Evolutionary conservation across 2,797 vertebrate genomes (phyloP), one percentile per base, ranked within the genome.

Genomic region (Notoglanidium macrostoma): DNA sequence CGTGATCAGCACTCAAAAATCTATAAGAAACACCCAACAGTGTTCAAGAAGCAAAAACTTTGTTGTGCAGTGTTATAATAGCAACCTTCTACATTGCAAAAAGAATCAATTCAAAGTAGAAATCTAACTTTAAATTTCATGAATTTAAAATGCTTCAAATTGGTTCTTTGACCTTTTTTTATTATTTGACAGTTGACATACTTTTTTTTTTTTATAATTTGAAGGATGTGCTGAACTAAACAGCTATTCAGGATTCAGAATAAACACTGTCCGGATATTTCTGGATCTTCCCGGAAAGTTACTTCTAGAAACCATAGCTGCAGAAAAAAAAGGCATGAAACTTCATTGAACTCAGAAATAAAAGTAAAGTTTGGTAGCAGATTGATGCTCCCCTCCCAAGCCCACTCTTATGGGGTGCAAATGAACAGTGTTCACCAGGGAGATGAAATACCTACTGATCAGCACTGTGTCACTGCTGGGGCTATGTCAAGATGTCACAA

Each of bases 321-420:
- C 35, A 3, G 35, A 40, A 40, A 40, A 40, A 40, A 40, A 40
- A 40, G 35, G 35, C 35, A 40, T 40, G 35, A 40, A 40, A 93
- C 93, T 94, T 94, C 91, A 94, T 93, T 68, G 46, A 86, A 86
- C 83, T 86, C 85, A 61, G 67, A 59, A 89, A 89, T 68, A 88
- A 90, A 90, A 90, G 89, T 89, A 84, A 90, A 90, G 87, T 91
- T 91, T 88, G 88, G 72, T 84, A 90, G 89, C 89, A 90, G 88
- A 89, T 91, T 90, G 85, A 74, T 84, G 83, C 86, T 91, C 79
- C 83, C 86, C 85, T 90, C 82, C 84, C 57, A 77, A 88, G 94
- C 91, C 91, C 82, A 94, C 93, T 92, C 92, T 93, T 94, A 93
- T 92, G 89, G 91, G 94, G 95, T 95, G 95, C 93, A 95, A 95